phyloP scores from a whole-genome alignment of 2,888 invertebrate genomes.

The Choreutis nemorana region DNA sequence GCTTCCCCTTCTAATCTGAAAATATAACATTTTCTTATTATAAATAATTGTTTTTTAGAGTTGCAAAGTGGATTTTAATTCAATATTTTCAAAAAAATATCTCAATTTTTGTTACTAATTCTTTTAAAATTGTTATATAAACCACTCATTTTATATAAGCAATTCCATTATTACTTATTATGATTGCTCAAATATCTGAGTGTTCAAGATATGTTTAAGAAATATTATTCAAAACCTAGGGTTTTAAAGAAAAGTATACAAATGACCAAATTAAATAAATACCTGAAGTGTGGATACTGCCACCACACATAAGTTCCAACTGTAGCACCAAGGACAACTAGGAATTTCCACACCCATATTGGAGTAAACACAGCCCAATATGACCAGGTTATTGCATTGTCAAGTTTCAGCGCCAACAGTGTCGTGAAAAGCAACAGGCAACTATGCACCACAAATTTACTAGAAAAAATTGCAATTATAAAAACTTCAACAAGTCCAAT shows the following conservation, averaged over 20 bases:
- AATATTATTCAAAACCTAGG: too few relatives aligned
- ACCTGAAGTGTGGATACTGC: conserved; percentile 95
- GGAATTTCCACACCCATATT: conserved; percentile 96
- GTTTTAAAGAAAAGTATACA: conserved; percentile 4
- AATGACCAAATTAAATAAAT: conserved; percentile 15
- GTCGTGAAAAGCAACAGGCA: conserved; percentile 92
- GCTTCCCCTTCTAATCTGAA: conserved; percentile 92
- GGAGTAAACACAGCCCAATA: conserved; percentile 97
- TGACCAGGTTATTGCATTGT: conserved; percentile 89
- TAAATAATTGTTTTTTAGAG: too few relatives aligned
- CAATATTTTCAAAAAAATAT: too few relatives aligned
- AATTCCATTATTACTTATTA: not conserved
- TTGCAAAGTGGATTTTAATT: too few relatives aligned
- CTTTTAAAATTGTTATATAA: too few relatives aligned
- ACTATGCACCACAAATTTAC: conserved; percentile 96
- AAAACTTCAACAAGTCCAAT: not conserved
- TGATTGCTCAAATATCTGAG: too few relatives aligned
- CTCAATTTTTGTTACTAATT: too few relatives aligned
- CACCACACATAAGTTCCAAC: conserved; percentile 96
- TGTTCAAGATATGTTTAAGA: too few relatives aligned
- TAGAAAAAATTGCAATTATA: conserved; percentile 48
- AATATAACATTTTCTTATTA: conserved; percentile 12
- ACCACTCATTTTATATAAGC: too few relatives aligned
- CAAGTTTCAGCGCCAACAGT: conserved; percentile 88
- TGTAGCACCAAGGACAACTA: conserved; percentile 89